These are phyloP conservation scores for Gorsachius magnificus DNA, from an alignment of 2,797 vertebrate genomes.

Conservation along the genomic window DNA sequence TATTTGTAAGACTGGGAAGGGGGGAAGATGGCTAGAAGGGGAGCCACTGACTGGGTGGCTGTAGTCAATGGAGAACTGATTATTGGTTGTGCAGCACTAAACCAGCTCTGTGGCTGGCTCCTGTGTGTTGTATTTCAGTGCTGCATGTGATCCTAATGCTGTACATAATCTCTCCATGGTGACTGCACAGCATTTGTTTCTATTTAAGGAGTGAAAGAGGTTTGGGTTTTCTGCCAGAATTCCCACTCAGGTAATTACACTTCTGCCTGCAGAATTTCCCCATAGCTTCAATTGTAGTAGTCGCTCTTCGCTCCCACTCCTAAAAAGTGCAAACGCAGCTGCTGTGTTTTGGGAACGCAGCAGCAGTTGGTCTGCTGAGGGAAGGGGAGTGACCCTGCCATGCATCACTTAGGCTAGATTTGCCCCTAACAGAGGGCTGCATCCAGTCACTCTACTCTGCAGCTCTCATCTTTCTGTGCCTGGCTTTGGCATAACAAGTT, in stretches of 20 bases:
- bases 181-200: conserved; percentile 51
- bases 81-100: neutral
- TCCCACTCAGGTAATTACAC: conserved; percentile 60
- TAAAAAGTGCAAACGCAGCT: neutral
- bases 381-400: neutral
- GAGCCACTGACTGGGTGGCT: neutral
- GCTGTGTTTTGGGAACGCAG: neutral
- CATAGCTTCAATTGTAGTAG: neutral
- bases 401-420: neutral
- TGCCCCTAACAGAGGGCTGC: neutral
- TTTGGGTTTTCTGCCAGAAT: conserved; percentile 60
- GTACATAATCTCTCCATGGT: conserved; percentile 60
- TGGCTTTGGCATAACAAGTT: conserved; percentile 50
- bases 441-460: neutral
- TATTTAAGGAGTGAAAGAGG: conserved; percentile 53
- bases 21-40: neutral
- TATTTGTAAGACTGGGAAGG: neutral
- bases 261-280: conserved; percentile 59
- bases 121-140: neutral
- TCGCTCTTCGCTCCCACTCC: neutral
- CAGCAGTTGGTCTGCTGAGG: neutral
- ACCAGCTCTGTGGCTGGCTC: neutral
- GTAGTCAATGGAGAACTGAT: neutral
- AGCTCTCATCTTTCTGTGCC: conserved; percentile 1
- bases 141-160: neutral